Evolutionary conservation across 2,888 invertebrate genomes (phyloP).

Genomic region (Steinernema hermaphroditum): DNA sequence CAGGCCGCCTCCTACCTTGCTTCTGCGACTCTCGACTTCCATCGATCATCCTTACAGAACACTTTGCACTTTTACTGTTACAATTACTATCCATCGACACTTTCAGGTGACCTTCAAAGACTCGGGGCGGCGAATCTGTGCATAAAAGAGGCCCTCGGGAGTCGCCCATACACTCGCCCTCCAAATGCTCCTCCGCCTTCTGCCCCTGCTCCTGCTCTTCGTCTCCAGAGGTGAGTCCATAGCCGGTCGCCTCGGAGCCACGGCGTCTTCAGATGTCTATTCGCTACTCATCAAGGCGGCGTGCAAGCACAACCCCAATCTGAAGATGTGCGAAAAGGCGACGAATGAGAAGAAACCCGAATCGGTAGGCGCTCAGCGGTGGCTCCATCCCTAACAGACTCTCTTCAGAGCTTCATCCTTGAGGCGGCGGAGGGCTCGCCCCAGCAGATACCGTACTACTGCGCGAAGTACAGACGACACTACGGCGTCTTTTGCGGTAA

Average conservation of each 20-base stretch:
- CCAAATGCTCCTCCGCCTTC: neutral
- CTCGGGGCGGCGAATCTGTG: neutral
- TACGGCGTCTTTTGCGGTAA: constrained; percentile 54
- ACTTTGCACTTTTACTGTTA: constrained; percentile 25
- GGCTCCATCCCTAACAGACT: neutral
- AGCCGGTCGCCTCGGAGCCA: neutral
- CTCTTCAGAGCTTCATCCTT: constrained; percentile 10
- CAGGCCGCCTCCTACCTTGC: too few species aligned
- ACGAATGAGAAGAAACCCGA: neutral
- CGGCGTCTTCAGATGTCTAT: neutral
- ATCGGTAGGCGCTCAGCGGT: neutral
- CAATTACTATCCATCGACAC: neutral
- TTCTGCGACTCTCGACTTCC: neutral
- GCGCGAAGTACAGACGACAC: constrained; percentile 51
- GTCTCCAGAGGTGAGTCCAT: neutral
- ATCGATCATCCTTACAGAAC: constrained; percentile 29
- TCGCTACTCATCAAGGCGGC: constrained; percentile 9
- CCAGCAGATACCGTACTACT: constrained; percentile 44
- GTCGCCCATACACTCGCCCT: neutral
- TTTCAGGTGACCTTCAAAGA: constrained; percentile 26
- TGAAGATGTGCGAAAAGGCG: constrained; percentile 15
- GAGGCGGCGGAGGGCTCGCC: constrained; percentile 25
- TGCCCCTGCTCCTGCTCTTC: neutral
- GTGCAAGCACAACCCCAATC: constrained; percentile 4
- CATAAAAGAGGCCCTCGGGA: neutral